A percentile compares a stretch with the other conserved stretches of the same genome.
These are phyloP conservation scores for Edolisoma coerulescens DNA, from an alignment of 2,113 vertebrate genomes.

Conservation along the genomic window DNA sequence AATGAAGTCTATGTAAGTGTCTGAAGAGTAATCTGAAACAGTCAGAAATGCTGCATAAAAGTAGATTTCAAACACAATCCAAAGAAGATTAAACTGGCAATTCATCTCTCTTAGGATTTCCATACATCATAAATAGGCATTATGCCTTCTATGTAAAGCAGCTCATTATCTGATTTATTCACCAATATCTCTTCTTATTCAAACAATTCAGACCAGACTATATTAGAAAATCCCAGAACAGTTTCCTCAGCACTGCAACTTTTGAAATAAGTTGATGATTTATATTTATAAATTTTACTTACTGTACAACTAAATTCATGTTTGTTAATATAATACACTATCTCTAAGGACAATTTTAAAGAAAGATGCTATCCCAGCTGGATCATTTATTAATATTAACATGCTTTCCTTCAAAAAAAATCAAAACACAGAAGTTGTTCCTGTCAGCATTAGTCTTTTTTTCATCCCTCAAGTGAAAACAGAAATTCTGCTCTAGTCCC, in stretches of 20 bases:
- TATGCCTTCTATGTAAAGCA: constrained; percentile 13
- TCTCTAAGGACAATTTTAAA: background rate
- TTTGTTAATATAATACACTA: background rate
- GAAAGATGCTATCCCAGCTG: background rate
- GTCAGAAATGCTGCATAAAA: background rate
- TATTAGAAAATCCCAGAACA: constrained; percentile 8
- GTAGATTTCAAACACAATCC: constrained; percentile 21
- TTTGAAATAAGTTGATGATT: constrained; percentile 2
- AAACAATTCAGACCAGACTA: background rate
- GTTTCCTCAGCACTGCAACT: background rate
- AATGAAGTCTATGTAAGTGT: background rate
- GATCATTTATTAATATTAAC: constrained; percentile 23
- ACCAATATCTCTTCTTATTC: background rate
- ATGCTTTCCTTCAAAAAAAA: background rate
- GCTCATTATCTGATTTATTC: constrained; percentile 39
- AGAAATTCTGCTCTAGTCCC: background rate
- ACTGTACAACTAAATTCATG: background rate
- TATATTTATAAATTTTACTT: constrained; percentile 16
- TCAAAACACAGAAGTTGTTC: background rate
- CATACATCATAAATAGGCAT: constrained; percentile 8
- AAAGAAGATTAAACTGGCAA: constrained; percentile 39
- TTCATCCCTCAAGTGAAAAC: background rate
- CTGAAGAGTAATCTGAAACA: background rate
- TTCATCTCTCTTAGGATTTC: background rate
- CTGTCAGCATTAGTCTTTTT: background rate